Base-by-base conservation (phyloP, 2,888 invertebrate genomes). In the Protonemura montana region DNA sequence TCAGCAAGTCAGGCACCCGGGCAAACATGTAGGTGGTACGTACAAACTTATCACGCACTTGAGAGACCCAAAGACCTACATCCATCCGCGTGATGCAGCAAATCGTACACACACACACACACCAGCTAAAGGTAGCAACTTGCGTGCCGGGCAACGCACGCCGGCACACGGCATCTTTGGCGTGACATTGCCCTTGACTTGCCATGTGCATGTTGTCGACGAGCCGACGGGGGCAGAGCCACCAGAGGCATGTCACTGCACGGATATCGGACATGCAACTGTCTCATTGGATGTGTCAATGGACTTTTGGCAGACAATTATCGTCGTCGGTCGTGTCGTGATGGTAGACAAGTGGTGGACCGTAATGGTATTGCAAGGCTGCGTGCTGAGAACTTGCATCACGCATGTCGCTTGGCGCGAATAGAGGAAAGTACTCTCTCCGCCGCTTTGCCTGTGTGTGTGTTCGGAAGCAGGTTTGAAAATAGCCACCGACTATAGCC, bases 131-230 rank as follows among this genome's bases (percentile, higher is more conserved):
- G 59, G 59, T 21, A 59, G 35, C 35, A 59, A 59, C 59, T 16
- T 59, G 59, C 59, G 59, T 59, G 59, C 59, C 10, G 3, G 59
- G 16, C 28, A 27, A 28, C 28, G 26, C 78, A 78, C 26, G 28
- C 78, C 5, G 5, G 26, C 78, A n/a, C n/a, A 28, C 28, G 78
- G 28, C 78, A 28, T 78, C 26, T 78, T 26, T 78, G 28, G 78
- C 78, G 78, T 78, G 78, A 25, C 78, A 78, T 27, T 78, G 78
- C 78, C 78, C 78, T 78, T 78, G 78, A 78, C 78, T 25, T 59
- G 16, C 59, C 59, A 21, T 59, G 59, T 59, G 59, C 59, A 59
- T 59, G 78, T n/a, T 27, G 78, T 13, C 21, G 77, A 3, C 21
- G 77, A 77, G 77, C 26, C 78, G 78, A 3, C 10, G 26, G 21